phyloP scores from a whole-genome alignment of 2,888 invertebrate genomes.

The Cancer borealis region DNA sequence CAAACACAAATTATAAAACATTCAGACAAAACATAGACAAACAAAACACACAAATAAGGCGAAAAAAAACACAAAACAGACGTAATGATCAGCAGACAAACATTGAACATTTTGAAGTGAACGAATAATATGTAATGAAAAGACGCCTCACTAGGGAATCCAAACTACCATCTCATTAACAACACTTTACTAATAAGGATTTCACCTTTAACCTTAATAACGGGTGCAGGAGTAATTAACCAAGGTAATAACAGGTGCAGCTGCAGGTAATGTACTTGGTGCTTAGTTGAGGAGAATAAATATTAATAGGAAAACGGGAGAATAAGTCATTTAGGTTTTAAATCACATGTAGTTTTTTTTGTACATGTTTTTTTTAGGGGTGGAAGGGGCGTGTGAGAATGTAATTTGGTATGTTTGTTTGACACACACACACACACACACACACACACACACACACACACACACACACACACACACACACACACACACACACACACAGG shows the following conservation, averaged over 20 bases:
- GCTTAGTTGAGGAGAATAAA: not conserved
- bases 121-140: not conserved
- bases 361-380: not conserved
- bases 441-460: not conserved
- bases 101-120: not conserved
- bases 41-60: not conserved
- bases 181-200: not conserved
- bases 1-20: not conserved
- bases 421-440: not conserved
- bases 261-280: conserved; percentile 27
- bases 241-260: conserved; percentile 26
- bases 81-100: too few species aligned
- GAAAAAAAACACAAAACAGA: too few species aligned
- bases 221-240: conserved; percentile 13
- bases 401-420: not conserved
- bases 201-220: not conserved
- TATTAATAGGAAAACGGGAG: not conserved
- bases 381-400: not conserved
- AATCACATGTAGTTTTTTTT: not conserved
- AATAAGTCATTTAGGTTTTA: too few species aligned
- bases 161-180: conserved; percentile 18
- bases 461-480: not conserved
- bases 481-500: conserved; percentile 24
- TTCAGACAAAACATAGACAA: too few species aligned
- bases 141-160: not conserved